Evolutionary conservation across 2,797 vertebrate genomes (phyloP), one percentile per base, ranked within the genome.

Genomic region (Morelia viridis): DNA sequence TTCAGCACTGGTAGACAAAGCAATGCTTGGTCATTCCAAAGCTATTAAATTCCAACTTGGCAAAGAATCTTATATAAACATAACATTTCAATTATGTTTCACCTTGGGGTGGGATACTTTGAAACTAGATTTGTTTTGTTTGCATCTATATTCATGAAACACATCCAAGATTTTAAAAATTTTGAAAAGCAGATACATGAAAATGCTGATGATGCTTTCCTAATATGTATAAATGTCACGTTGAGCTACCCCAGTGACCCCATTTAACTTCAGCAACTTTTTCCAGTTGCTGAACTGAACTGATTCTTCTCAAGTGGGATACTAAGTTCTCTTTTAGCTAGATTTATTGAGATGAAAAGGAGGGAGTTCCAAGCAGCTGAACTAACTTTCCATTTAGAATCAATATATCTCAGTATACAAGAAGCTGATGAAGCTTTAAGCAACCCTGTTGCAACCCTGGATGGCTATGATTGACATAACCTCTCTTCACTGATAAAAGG

Each of bases 41-140:
- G 57, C 28, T 87, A 89, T 91, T 89, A 46, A 91, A 92, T 91
- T 80, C 7, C 50, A 85, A 41, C 62, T 89, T 65, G 17, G 13
- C 56, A 93, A 92, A 89, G 0, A n/a, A 13, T 19, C 68, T 94
- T 92, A 61, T 58, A 62, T 58, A 91, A 91, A 28, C 68, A 31
- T 60, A 15, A 0, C 4, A 2, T 91, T 92, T 61, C 6, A 76
- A 71, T 83, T 26, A 65, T 31, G 3, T 89, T 92, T 87, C 90
- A 62, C 85, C 0, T 9, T 83, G 68, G n/a, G 31, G 31, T 50
- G 7, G 24, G 86, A 80, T 50, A 53, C 57, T 31, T 90, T 2
- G 0, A 2, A 83, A 50, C 26, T 10, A 13, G 60, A 46, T 12
- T 57, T 89, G 87, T 65, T 92, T 8, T 88, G 11, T 26, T 31